Base-by-base conservation (phyloP, 2,888 invertebrate species). In the Andrena chrysosceles region DNA sequence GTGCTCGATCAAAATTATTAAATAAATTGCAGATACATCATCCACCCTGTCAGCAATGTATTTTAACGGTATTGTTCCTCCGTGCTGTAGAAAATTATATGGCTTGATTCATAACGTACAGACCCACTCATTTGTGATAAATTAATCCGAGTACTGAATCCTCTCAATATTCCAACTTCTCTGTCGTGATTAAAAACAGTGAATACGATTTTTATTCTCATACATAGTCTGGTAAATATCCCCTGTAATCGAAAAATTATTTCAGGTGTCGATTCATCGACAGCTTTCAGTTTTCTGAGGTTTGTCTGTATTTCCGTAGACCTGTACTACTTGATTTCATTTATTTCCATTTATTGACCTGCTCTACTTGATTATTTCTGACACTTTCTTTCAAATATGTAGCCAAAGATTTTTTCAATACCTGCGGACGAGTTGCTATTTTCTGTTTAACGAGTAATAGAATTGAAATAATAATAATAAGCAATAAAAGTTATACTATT, bases 1-100 rank as follows among this genome's bases (percentile, higher is more conserved):
- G 10, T 49, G 52, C 23, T 67, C 77, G 77, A 78, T 78, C 49
- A 67, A 62, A 76, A 31, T 78, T 60, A 78, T 66, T 70, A 64
- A 64, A 78, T 63, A 78, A 78, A 67, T 77, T 29, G 31, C 20
- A 66, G 54, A 68, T 33, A 33, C 42, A 49, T 75, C 54, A 60
- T 29, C 56, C n/a, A 8, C 7, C 29, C 29, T 67, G 23, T 76
- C 48, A 10, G 20, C 42, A 2, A 29, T n/a, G 10, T 35, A 48
- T 74, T 74, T 54, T 31, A 63, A 7, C 10, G 23, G 29, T n/a
- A 35, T 16, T n/a, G 48, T 74, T 33, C 3, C 0, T 52, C 16
- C 13, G 7, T 13, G 54, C 31, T 23, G 16, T 23, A 8, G 13
- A 33, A 56, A 56, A 42, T 33, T 26, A n/a, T n/a, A 16, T 16